These are phyloP conservation scores for Nymphalis c-album DNA, from an alignment of 2,888 invertebrate species.

Conservation along the genomic window DNA sequence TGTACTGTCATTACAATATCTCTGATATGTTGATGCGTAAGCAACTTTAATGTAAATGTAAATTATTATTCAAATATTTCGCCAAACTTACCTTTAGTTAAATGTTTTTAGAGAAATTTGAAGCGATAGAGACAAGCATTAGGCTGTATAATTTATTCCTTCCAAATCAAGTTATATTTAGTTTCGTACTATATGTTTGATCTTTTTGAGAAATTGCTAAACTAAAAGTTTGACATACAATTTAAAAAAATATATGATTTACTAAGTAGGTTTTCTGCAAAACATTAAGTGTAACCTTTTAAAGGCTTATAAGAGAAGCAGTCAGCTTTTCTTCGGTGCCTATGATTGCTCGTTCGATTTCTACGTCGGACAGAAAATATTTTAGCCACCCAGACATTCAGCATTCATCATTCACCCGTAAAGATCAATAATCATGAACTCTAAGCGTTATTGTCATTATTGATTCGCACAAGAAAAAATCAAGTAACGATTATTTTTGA, in stretches of 20 bases:
- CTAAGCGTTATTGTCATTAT: too few species aligned
- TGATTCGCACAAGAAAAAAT: too few species aligned
- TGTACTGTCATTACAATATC: conserved; percentile 67
- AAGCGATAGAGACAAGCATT: neutral
- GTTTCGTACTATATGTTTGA: too few species aligned
- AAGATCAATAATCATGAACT: neutral
- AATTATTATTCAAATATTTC: conserved; percentile 37
- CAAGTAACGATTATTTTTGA: neutral
- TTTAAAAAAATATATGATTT: too few species aligned
- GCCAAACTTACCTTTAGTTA: conserved; percentile 30
- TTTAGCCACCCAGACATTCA: neutral
- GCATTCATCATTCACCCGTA: neutral
- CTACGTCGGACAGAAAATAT: neutral
- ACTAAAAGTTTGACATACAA: too few species aligned
- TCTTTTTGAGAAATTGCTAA: too few species aligned
- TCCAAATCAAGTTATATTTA: neutral
- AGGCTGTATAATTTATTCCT: conserved; percentile 3
- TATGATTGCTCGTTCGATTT: neutral
- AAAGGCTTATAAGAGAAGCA: neutral
- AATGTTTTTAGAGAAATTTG: conserved; percentile 16
- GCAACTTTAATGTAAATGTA: conserved; percentile 43
- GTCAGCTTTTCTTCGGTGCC: neutral
- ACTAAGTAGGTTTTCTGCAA: too few species aligned
- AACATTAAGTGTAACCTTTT: too few species aligned
- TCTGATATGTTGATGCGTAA: conserved; percentile 60